phyloP scores from a whole-genome alignment of 2,888 invertebrate species.

The Polydrusus cervinus region DNA sequence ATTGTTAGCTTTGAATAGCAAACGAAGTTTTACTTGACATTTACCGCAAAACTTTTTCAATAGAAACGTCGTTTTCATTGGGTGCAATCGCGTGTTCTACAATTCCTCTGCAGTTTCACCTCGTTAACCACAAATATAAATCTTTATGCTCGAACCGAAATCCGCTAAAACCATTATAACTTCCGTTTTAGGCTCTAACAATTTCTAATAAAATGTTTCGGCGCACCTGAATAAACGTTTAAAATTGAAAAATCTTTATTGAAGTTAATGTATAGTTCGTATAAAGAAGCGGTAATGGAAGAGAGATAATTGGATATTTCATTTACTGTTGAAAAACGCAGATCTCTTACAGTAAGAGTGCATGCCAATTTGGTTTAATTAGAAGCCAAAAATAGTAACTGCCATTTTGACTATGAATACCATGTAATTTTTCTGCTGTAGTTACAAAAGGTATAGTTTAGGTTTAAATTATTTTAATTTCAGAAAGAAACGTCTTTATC shows the following conservation, averaged over 20 bases:
- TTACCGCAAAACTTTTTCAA: conserved; percentile 39
- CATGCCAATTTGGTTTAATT: no score
- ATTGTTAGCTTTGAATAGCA: conserved; percentile 20
- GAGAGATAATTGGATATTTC: no score
- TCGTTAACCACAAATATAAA: conserved; percentile 41
- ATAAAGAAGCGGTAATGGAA: neutral
- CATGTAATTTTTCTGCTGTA: no score
- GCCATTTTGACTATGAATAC: no score
- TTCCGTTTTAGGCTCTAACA: conserved; percentile 33
- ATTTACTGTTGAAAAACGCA: no score
- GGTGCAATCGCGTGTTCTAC: conserved; percentile 39
- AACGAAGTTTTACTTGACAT: conserved; percentile 21
- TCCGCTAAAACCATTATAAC: conserved; percentile 30
- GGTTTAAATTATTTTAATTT: no score
- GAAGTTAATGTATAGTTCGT: conserved; percentile 12
- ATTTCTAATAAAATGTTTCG: conserved; percentile 40
- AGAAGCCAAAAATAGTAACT: no score
- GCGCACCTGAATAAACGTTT: conserved; percentile 5
- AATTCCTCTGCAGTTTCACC: conserved; percentile 38
- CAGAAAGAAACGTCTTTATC: no score
- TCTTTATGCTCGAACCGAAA: conserved; percentile 27
- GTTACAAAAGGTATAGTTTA: no score
- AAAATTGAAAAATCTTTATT: conserved; percentile 11
- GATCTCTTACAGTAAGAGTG: no score
- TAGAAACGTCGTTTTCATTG: conserved; percentile 39